Evolutionary conservation across 2,113 vertebrate species (phyloP).

Genomic region (Notothenia rossii): DNA sequence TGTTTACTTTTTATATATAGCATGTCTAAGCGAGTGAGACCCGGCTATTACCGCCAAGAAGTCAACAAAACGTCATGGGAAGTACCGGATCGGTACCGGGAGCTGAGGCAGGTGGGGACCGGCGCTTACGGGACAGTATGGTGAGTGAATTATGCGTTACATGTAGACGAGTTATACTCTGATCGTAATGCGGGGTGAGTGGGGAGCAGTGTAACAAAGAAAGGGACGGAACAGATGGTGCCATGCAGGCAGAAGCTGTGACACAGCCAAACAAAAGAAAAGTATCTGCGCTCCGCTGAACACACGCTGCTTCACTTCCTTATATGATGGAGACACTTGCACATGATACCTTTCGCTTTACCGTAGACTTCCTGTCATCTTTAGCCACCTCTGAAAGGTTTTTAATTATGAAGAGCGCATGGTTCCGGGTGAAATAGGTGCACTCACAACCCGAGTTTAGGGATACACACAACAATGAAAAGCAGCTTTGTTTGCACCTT

Average conservation of each 20-base stretch:
- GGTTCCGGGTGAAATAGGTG: background rate
- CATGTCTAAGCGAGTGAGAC: constrained; percentile 80
- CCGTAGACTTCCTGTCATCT: background rate
- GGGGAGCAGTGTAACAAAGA: constrained; percentile 37
- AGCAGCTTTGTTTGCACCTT: background rate
- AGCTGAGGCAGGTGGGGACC: constrained; percentile 91
- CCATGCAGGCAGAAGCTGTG: constrained; percentile 20
- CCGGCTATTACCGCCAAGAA: constrained; percentile 91
- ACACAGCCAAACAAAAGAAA: constrained; percentile 60
- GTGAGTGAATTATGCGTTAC: constrained; percentile 82
- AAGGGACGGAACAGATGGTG: constrained; percentile 57
- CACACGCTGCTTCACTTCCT: constrained; percentile 72
- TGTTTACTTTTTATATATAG: background rate
- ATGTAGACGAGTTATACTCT: background rate
- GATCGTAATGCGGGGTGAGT: too few species aligned
- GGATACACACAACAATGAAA: background rate
- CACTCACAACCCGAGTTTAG: background rate
- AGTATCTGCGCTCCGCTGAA: constrained; percentile 29
- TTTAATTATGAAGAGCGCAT: too few species aligned
- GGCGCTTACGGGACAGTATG: constrained; percentile 96
- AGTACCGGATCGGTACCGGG: constrained; percentile 90
- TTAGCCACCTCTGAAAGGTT: accelerated
- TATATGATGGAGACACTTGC: constrained; percentile 56
- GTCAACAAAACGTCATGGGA: constrained; percentile 93
- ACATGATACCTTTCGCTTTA: background rate